Percentiles rank a stretch among this genome's conserved stretches.
Evolutionary conservation across 1,140 invertebrate genomes (phyloP).

Genomic region (Sycobia sp.): DNA sequence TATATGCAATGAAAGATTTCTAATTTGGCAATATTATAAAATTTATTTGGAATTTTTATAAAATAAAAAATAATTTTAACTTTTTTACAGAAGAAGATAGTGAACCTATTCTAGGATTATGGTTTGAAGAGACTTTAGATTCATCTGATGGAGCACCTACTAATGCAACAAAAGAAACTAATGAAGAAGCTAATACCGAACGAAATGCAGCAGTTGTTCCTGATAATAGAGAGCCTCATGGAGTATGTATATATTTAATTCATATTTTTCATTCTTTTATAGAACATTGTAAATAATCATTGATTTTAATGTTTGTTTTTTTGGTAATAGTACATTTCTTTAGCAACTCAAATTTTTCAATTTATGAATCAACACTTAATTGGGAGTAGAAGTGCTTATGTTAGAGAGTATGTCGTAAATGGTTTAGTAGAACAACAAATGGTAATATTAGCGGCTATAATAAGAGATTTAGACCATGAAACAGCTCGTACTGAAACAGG

Average conservation of each 20-base stretch:
- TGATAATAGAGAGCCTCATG: conserved; percentile 88
- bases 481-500: conserved; percentile 79
- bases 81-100: conserved; percentile 72
- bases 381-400: conserved; percentile 66
- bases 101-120: conserved; percentile 87
- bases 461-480: conserved; percentile 85
- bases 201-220: conserved; percentile 72
- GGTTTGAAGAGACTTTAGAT: conserved; percentile 90
- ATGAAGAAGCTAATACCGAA: conserved; percentile 62
- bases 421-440: conserved; percentile 79
- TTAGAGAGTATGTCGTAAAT: conserved; percentile 64
- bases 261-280: not conserved
- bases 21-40: not conserved
- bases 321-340: conserved; percentile 72
- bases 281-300: conserved; percentile 38
- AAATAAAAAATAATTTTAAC: not conserved
- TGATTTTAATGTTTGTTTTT: conserved; percentile 30
- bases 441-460: conserved; percentile 79
- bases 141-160: conserved; percentile 69
- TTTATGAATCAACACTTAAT: conserved; percentile 75
- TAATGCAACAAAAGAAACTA: conserved; percentile 63
- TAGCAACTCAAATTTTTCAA: conserved; percentile 80
- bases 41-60: not conserved
- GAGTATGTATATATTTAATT: conserved; percentile 63
- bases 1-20: conserved; percentile 46